These are phyloP conservation scores for Triops longicaudatus DNA, from an alignment of 1,140 invertebrate species.

Conservation along the genomic window DNA sequence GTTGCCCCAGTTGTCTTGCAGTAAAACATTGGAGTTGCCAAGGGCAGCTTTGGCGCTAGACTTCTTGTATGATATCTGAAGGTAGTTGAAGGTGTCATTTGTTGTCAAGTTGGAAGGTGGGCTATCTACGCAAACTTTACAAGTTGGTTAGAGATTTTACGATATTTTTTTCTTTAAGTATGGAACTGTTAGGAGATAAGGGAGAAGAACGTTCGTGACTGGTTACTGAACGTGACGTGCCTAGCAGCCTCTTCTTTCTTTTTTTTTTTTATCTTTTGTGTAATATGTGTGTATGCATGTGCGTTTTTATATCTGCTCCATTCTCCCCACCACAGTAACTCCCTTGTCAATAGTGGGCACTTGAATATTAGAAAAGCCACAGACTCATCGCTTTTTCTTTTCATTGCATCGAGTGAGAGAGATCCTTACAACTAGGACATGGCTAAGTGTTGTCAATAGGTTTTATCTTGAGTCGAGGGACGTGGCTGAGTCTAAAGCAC, in stretches of 20 bases:
- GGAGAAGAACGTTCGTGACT: background rate
- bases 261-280: background rate
- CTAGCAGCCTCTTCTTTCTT: background rate
- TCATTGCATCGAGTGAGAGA: background rate
- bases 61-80: background rate
- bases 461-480: constrained; percentile 15
- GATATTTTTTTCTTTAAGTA: background rate
- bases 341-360: background rate
- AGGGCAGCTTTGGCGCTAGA: too few species aligned
- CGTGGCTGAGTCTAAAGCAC: constrained; percentile 10
- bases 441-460: constrained; percentile 14
- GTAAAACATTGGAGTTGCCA: too few species aligned
- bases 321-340: background rate
- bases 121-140: background rate
- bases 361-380: constrained; percentile 12
- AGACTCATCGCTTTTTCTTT: constrained; percentile 8
- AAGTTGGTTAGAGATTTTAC: background rate
- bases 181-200: background rate
- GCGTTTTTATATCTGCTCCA: background rate
- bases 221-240: background rate
- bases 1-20: too few species aligned
- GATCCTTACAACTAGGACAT: constrained; percentile 6
- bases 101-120: background rate
- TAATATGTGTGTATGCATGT: background rate
- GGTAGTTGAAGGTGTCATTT: background rate